Evolutionary conservation across 2,113 vertebrate genomes (phyloP), one percentile per base, ranked within the genome.

Genomic region (Erythrolamprus reginae): DNA sequence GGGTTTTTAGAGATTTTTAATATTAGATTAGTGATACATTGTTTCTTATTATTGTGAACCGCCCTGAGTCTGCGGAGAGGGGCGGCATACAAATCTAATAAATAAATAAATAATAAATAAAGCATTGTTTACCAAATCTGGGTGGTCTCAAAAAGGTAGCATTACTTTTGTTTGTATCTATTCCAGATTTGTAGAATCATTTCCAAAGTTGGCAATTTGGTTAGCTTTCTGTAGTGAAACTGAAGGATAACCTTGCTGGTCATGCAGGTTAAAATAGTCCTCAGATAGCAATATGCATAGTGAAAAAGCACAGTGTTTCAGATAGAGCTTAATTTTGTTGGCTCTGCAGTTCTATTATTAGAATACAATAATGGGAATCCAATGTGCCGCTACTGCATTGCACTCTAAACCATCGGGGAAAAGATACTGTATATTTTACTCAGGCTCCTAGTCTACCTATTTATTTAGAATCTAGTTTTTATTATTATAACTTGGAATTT

Each of bases 301-400:
- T 82, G 83, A 92, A 93, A 91, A 92, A 93, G 86, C 90, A 95
- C 95, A 95, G 77, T 95, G 26, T 53, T 88, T 89, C 38, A 42
- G 93, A 91, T 92, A 91, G 88, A 23, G 23, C 92, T 90, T 96
- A 95, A 90, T 90, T 47, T 53, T 53, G 92, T 94, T 91, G 92
- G 91, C 93, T 96, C 93, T 84, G 93, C 92, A 47, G 87, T 94
- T 94, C 96, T 97, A 97, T 97, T 97, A 92, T 97, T 96, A 92
- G 96, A 91, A 90, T 90, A 97, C 97, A 97, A 97, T 97, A 53
- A 86, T 96, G 92, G 95, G 96, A 97, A 97, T 91, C 95, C 92
- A 89, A 93, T 94, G 92, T 2, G 26, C 28, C 84, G 94, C 93
- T 9, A 89, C 95, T 23, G 94, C 93, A 38, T 92, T 58, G 77